Percentiles rank a stretch among this genome's conserved stretches.
phyloP scores from a whole-genome alignment of 2,113 vertebrate genomes.

The Pipa parva region DNA sequence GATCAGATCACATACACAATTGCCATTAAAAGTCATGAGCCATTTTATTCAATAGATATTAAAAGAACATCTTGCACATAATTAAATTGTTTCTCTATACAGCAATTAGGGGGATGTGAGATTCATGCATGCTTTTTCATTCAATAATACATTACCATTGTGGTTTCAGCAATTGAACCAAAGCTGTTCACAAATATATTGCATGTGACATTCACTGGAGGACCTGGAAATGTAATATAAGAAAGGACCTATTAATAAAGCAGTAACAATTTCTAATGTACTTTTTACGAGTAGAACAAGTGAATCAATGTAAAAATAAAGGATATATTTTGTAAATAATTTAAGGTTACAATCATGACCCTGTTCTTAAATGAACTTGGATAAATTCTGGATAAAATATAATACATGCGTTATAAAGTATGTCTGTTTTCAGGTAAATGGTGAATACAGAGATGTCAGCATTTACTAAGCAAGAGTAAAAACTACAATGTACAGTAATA shows the following conservation, averaged over 20 bases:
- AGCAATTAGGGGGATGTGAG: neutral
- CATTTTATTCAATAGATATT: neutral
- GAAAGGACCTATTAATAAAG: neutral
- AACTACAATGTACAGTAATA: too few relatives aligned
- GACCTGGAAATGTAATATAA: conserved; percentile 64
- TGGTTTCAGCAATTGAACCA: conserved; percentile 91
- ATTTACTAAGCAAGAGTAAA: too few relatives aligned
- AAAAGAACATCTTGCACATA: neutral
- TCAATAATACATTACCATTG: conserved; percentile 74
- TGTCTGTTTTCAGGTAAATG: too few relatives aligned
- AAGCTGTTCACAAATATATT: conserved; percentile 97
- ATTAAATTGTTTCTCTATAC: neutral
- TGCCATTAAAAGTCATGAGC: neutral
- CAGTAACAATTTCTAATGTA: too few relatives aligned
- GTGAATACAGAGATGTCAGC: too few relatives aligned
- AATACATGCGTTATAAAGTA: too few relatives aligned
- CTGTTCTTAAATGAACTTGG: too few relatives aligned
- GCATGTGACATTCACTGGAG: conserved; percentile 89
- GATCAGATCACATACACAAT: neutral
- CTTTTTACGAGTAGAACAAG: too few relatives aligned
- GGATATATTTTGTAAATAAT: too few relatives aligned
- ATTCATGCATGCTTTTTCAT: neutral
- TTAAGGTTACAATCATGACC: too few relatives aligned
- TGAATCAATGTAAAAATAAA: too few relatives aligned
- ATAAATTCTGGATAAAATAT: too few relatives aligned